Conservation (phyloP, 1,140 invertebrate species). For the Drosophila kikkawai region DNA sequence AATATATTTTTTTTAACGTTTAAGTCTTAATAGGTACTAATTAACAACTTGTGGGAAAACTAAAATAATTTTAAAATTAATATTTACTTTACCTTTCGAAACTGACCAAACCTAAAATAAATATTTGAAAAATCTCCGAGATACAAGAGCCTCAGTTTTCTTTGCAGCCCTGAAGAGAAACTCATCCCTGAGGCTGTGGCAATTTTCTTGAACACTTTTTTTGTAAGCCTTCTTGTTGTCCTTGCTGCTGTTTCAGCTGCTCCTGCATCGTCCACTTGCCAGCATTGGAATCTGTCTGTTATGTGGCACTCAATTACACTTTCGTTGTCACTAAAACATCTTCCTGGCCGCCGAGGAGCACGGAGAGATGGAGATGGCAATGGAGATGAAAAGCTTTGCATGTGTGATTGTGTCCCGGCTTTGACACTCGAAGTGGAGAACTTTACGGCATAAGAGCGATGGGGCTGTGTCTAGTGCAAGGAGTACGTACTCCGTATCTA, state of each 20-base stretch:
- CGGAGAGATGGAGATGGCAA: constrained; percentile 3
- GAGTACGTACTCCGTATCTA: constrained; percentile 17
- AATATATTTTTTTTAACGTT: too few relatives aligned
- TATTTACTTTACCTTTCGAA: too few relatives aligned
- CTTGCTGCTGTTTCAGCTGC: constrained; percentile 22
- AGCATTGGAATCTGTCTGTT: constrained; percentile 73
- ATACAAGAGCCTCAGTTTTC: background rate
- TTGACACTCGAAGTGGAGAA: constrained; percentile 74
- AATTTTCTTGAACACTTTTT: constrained; percentile 45
- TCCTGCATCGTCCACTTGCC: constrained; percentile 58
- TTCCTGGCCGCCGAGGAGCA: constrained; percentile 31
- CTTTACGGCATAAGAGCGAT: constrained; percentile 21
- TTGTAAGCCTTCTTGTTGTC: constrained; percentile 21
- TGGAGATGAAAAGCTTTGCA: constrained; percentile 45
- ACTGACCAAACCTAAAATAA: background rate
- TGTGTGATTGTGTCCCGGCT: constrained; percentile 29
- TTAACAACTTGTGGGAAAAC: too few relatives aligned
- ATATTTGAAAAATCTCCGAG: background rate
- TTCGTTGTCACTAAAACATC: constrained; percentile 79
- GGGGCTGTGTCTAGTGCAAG: constrained; percentile 46
- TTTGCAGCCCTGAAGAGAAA: constrained; percentile 22
- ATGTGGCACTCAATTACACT: constrained; percentile 81
- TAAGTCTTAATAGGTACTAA: too few relatives aligned
- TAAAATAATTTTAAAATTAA: too few relatives aligned
- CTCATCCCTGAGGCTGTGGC: constrained; percentile 24